Base-by-base conservation (phyloP, 2,113 vertebrate genomes). In the Phalacrocorax pelagicus region DNA sequence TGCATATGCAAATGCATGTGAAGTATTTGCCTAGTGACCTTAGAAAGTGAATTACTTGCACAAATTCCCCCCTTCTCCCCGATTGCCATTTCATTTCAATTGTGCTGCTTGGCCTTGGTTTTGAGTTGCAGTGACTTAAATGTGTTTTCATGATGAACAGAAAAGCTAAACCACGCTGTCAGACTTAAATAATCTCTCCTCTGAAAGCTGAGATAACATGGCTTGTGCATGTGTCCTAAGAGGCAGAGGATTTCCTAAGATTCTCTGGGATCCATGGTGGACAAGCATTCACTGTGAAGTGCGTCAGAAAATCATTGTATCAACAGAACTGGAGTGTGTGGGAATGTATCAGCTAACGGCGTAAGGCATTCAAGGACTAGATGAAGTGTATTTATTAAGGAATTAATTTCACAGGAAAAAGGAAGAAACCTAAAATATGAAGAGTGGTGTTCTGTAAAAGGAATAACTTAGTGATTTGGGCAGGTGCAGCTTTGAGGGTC, bases 221-320 rank as follows among this genome's bases (percentile, higher is more conserved):
- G 55, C 13, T 57, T 85, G 52, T 83, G 27, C 57, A 26, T 75
- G 55, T 54, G 73, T 46, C 58, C 77, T 59, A n/a, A 86, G 83
- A 95, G 40, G 54, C 78, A 73, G 70, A 97, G 91, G 91, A 92
- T 97, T 97, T 98, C 91, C 94, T 96, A 58, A 75, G 82, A 79
- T 97, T 97, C 94, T 96, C 80, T 90, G 71, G 83, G 72, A 88
- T 63, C 6, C 44, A 15, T 89, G 84, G 88, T 75, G 94, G 93
- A 79, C 66, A 95, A 87, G 18, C 9, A 1, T 81, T 88, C 80
- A 52, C 82, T 88, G 67, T 93, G 94, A 95, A 88, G 61, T 47
- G 26, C 90, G 95, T 97, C 65, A 96, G 90, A 88, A 89, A 83
- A 94, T 69, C 77, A 69, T 96, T 96, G 78, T 97, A 62, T 85